Evolutionary conservation across 1,140 invertebrate species (phyloP).

Genomic region (Sycophaga agraensis): DNA sequence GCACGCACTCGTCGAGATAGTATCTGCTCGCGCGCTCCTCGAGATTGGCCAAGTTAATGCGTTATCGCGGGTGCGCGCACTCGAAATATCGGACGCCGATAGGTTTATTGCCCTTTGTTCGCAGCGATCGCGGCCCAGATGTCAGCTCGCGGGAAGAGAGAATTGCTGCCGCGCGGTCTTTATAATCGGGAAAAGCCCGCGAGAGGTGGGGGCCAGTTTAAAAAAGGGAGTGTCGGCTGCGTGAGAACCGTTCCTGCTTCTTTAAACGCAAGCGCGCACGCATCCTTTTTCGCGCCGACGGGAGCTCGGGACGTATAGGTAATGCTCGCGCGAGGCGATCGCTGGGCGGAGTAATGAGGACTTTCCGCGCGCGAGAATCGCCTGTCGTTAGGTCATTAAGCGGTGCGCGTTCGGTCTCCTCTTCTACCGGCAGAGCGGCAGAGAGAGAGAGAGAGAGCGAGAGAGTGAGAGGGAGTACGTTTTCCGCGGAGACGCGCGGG

Average conservation of each 20-base stretch:
- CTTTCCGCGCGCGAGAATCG: too few relatives aligned
- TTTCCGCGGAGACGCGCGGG: too few relatives aligned
- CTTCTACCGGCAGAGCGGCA: too few relatives aligned
- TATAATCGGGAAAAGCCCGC: background rate
- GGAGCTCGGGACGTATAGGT: too few relatives aligned
- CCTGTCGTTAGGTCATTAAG: too few relatives aligned
- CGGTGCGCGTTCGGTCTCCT: too few relatives aligned
- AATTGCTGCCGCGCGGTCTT: background rate
- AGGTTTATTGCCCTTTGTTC: conserved; percentile 27
- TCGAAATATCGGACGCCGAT: conserved; percentile 22
- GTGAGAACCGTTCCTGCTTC: background rate
- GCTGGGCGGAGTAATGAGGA: too few relatives aligned
- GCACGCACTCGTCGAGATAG: too few relatives aligned
- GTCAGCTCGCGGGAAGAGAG: background rate
- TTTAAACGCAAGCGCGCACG: background rate
- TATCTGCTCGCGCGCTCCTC: conserved; percentile 1
- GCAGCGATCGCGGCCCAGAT: background rate
- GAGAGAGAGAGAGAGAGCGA: too few relatives aligned
- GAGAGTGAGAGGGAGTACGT: too few relatives aligned
- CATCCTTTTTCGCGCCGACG: background rate
- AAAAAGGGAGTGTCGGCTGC: background rate
- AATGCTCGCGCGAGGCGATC: too few relatives aligned
- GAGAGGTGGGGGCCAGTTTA: background rate
- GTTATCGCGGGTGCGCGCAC: conserved; percentile 3
- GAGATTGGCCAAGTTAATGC: conserved; percentile 7